Evolutionary conservation across 1,140 invertebrate genomes (phyloP), one percentile per base, ranked within the genome.

Genomic region (Drosophila chauvacae): DNA sequence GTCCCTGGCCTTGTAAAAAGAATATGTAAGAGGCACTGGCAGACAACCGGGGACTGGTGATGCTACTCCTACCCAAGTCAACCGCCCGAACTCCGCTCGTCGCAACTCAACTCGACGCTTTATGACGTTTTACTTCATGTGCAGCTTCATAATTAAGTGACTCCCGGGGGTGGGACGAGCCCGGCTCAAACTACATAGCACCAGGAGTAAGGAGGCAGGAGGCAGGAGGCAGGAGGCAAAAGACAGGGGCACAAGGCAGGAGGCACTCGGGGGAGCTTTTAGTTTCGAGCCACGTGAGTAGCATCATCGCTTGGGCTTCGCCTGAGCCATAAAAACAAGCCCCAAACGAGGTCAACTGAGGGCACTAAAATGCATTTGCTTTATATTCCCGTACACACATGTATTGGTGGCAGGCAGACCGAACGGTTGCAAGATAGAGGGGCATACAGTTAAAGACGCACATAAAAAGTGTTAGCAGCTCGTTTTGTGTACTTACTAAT

Each of bases 401-500:
- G 33, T 26, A 45, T 35, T 48, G 41, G 18, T n/a, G 9, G 14
- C 55, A 33, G 11, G 18, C n/a, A 33, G 58, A 20, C 14, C 57
- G 13, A 18, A 51, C 18, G 23, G 56, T 28, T 10, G 33, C n/a
- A 37, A 11, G 33, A 37, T 39, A 48, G 50, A 57, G 57, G 61
- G 60, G 60, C 56, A 84, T 77, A 82, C 80, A 86, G 81, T 87
- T 76, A 87, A 83, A 86, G 82, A 87, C 59, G 80, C 64, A 84
- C 80, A 87, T 88, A 80, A 87, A 78, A 90, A 90, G 80, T 86
- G 85, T 90, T 88, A 88, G 80, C 81, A 90, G 80, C 64, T 88
- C 83, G 80, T 90, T 88, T 90, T 84, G 68, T 90, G 85, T 88
- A 90, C 85, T 90, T 88, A 90, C 84, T 87, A 88, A 88, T 88